Evolutionary conservation across 2,797 vertebrate genomes (phyloP).

Genomic region (Bradypodion ventrale): DNA sequence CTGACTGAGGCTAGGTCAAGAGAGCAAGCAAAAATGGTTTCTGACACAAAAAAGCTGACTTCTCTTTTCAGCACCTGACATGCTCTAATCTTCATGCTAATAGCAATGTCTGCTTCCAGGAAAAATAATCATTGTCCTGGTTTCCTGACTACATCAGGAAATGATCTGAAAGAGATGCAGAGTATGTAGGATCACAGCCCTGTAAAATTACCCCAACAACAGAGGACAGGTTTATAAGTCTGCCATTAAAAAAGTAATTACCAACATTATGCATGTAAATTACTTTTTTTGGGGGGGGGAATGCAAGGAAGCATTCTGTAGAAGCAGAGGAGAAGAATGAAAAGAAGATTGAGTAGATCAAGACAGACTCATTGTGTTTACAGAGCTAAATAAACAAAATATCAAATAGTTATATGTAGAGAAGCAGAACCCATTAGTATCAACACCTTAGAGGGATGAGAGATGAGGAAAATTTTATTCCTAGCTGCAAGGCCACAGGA

Average conservation of each 20-base stretch:
- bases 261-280: neutral
- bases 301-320: neutral
- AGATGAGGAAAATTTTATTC: too few species aligned
- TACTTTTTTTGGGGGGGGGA: too few species aligned
- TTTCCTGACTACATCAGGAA: slow-evolving; percentile 54
- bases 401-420: too few species aligned
- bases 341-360: neutral
- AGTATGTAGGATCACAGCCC: neutral
- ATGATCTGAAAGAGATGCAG: slow-evolving; percentile 24
- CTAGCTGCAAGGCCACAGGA: too few species aligned
- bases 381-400: too few species aligned
- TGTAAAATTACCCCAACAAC: slow-evolving; percentile 19
- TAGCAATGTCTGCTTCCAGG: slow-evolving; percentile 49
- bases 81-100: slow-evolving; percentile 62
- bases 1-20: slow-evolving; percentile 60
- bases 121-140: slow-evolving; percentile 50
- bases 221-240: neutral
- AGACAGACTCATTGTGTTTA: too few species aligned
- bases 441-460: too few species aligned
- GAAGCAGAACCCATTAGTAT: too few species aligned
- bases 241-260: neutral
- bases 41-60: slow-evolving; percentile 60
- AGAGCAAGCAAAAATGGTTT: slow-evolving; percentile 40
- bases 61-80: slow-evolving; percentile 42
- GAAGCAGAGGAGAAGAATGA: neutral